Conservation (phyloP, 1,140 invertebrate genomes). For the Pentalonia nigronervosa region DNA sequence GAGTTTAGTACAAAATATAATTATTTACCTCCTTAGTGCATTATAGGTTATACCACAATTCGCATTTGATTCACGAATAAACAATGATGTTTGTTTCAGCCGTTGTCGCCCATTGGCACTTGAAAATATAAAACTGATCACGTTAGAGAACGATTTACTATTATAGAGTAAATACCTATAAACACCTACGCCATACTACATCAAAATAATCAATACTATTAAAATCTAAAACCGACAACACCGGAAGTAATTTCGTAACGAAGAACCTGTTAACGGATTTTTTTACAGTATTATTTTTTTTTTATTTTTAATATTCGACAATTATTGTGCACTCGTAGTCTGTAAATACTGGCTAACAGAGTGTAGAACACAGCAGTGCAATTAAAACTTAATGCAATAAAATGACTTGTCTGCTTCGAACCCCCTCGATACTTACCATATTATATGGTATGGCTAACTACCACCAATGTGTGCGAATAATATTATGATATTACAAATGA, state of each 20-base stretch:
- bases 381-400: conserved; percentile 37
- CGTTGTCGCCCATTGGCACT: background rate
- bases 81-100: background rate
- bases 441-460: background rate
- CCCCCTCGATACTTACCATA: background rate
- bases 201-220: background rate
- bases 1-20: no score
- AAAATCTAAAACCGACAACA: background rate
- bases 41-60: background rate
- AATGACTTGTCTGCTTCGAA: background rate
- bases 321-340: background rate
- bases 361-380: background rate
- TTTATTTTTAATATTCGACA: background rate
- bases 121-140: background rate
- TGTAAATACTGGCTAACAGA: background rate
- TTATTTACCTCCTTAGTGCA: no score
- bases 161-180: background rate
- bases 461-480: background rate
- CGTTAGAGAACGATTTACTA: background rate
- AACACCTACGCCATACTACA: background rate
- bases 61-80: background rate
- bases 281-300: background rate
- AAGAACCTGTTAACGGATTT: background rate
- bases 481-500: background rate
- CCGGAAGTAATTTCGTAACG: background rate